Evolutionary conservation across 2,888 invertebrate genomes (phyloP).

Genomic region (Corythucha ciliata): DNA sequence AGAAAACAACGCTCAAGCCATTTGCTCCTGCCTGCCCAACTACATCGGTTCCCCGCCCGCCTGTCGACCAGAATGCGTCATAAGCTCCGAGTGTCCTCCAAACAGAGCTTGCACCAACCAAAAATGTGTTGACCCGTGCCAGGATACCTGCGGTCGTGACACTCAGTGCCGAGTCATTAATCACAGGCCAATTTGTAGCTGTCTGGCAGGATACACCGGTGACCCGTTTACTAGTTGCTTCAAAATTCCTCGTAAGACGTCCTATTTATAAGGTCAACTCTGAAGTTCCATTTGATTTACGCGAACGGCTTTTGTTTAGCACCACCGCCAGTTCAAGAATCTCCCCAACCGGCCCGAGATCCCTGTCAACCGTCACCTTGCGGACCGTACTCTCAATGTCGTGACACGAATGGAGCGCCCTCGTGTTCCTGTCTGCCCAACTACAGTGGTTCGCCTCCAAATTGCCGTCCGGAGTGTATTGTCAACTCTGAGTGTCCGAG

Average conservation of each 20-base stretch:
- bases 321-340: slow-evolving; percentile 6
- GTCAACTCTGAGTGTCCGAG: slow-evolving; percentile 73
- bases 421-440: slow-evolving; percentile 71
- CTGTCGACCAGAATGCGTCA: slow-evolving; percentile 39
- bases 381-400: slow-evolving; percentile 72
- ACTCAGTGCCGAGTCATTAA: slow-evolving; percentile 41
- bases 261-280: too few species aligned
- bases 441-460: slow-evolving; percentile 75
- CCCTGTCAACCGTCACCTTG: slow-evolving; percentile 82
- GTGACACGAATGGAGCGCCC: slow-evolving; percentile 64
- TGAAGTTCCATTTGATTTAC: too few species aligned
- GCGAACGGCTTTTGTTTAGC: too few species aligned
- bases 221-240: slow-evolving; percentile 41
- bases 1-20: slow-evolving; percentile 38
- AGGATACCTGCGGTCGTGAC: slow-evolving; percentile 40
- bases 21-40: slow-evolving; percentile 38
- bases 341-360: slow-evolving; percentile 36
- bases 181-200: slow-evolving; percentile 43
- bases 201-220: slow-evolving; percentile 42
- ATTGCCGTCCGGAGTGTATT: slow-evolving; percentile 72
- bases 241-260: slow-evolving; percentile 38
- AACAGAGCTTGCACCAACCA: slow-evolving; percentile 41
- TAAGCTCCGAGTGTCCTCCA: slow-evolving; percentile 40
- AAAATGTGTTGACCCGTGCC: slow-evolving; percentile 40
- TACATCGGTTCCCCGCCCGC: slow-evolving; percentile 42